phyloP scores from a whole-genome alignment of 37 sponge, comb jelly and placozoan genomes.

The Hormiphora californensis region DNA sequence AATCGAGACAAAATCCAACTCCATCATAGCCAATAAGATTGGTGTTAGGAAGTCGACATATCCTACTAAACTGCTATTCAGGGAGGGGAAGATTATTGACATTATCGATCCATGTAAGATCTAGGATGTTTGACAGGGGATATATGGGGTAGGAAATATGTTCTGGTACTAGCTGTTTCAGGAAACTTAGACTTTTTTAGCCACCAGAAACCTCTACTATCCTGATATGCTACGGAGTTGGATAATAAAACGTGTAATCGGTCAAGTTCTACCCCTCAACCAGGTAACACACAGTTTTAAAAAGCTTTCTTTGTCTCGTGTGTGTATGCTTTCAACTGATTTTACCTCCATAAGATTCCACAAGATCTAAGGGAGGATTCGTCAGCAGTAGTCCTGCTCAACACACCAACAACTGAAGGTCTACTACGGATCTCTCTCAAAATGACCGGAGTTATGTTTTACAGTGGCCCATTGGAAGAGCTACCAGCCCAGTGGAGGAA shows the following conservation, averaged over 20 bases:
- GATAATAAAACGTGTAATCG: neutral
- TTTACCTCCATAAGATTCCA: neutral
- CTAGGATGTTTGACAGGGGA: no score
- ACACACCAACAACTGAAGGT: neutral
- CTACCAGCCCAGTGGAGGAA: neutral
- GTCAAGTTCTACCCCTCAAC: neutral
- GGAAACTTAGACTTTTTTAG: neutral
- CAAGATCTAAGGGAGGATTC: neutral
- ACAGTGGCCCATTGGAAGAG: neutral
- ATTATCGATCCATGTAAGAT: neutral
- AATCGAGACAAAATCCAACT: neutral
- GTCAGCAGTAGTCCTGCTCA: neutral
- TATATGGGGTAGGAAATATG: no score
- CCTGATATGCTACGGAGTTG: neutral
- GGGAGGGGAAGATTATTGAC: neutral
- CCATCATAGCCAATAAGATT: neutral
- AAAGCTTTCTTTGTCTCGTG: no score
- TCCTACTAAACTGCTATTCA: neutral
- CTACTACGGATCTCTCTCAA: neutral
- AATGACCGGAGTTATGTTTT: neutral
- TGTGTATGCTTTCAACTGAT: no score
- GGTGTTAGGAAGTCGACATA: neutral
- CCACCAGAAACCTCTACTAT: neutral
- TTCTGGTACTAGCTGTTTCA: no score
- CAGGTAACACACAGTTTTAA: no score